A percentile compares a stretch with the other conserved stretches of the same genome.
These are phyloP conservation scores for Salvelinus sp. DNA, from an alignment of 2,113 vertebrate species.

Conservation along the genomic window DNA sequence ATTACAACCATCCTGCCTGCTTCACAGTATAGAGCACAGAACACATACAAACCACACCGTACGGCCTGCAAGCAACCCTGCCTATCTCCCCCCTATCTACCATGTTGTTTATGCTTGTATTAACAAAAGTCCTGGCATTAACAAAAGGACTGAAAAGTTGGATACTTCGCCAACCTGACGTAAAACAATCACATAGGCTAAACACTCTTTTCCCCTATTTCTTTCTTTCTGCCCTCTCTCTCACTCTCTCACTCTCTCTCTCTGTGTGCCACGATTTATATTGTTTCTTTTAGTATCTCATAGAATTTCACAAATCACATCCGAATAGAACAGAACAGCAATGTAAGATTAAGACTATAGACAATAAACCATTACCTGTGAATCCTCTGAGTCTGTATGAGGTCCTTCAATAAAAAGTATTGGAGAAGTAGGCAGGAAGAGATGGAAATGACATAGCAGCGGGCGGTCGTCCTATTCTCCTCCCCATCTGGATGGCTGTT, in stretches of 20 bases:
- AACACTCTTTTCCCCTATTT: slow-evolving; percentile 22
- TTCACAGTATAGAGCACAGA: neutral
- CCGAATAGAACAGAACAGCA: neutral
- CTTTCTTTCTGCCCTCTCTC: neutral
- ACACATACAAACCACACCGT: too few relatives aligned
- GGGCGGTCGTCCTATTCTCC: slow-evolving; percentile 35
- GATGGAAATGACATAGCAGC: slow-evolving; percentile 39
- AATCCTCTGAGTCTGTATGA: slow-evolving; percentile 9
- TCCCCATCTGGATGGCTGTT: slow-evolving; percentile 52
- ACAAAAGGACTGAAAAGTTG: too few relatives aligned
- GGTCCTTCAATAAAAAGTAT: neutral
- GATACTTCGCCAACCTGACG: too few relatives aligned
- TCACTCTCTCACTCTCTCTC: neutral
- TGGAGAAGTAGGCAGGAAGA: slow-evolving; percentile 13
- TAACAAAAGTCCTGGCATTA: too few relatives aligned
- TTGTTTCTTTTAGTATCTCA: neutral
- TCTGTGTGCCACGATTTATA: neutral
- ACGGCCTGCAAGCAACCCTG: too few relatives aligned
- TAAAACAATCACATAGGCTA: too few relatives aligned
- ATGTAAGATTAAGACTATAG: neutral
- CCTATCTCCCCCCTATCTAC: too few relatives aligned
- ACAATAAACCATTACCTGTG: slow-evolving; percentile 9
- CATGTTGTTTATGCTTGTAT: too few relatives aligned
- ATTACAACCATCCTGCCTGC: slow-evolving; percentile 53
- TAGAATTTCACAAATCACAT: too few relatives aligned